Evolutionary conservation across 2,113 vertebrate species (phyloP).

Genomic region (Melanotaenia duboulayi): DNA sequence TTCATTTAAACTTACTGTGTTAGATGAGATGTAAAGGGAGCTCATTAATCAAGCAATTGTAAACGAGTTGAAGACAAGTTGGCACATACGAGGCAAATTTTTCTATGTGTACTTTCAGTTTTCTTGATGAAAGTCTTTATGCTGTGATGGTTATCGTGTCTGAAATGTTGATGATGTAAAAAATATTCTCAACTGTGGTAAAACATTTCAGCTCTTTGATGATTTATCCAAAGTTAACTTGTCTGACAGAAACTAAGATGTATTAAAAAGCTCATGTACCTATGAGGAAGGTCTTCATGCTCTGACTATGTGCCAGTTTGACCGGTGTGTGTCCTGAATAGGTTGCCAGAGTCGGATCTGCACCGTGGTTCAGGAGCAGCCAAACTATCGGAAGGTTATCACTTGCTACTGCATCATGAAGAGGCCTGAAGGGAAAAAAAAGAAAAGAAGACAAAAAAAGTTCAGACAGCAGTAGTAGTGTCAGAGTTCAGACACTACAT

Average conservation of each 20-base stretch:
- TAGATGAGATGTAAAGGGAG: slow-evolving; percentile 9
- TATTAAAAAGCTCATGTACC: slow-evolving; percentile 76
- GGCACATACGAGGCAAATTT: slow-evolving; percentile 9
- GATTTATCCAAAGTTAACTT: not conserved
- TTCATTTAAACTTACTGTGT: slow-evolving; percentile 8
- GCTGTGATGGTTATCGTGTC: slow-evolving; percentile 12
- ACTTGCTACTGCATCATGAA: slow-evolving; percentile 95
- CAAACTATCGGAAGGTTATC: slow-evolving; percentile 97
- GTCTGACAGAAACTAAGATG: not conserved
- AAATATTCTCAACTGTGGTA: not conserved
- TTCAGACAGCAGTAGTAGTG: no score
- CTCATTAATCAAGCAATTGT: not conserved
- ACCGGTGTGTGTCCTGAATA: slow-evolving; percentile 97
- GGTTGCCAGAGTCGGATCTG: slow-evolving; percentile 95
- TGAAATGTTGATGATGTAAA: not conserved
- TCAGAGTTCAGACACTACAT: no score
- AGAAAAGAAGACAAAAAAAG: not conserved
- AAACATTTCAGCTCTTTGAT: not conserved
- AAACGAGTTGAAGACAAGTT: not conserved
- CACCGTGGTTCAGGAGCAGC: slow-evolving; percentile 95
- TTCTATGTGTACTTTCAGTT: slow-evolving; percentile 10
- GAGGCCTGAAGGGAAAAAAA: slow-evolving; percentile 82
- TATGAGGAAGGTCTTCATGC: slow-evolving; percentile 93
- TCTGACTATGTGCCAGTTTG: slow-evolving; percentile 92
- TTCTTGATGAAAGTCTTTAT: not conserved